Conservation (phyloP, 2,797 vertebrate genomes). For the Luscinia luscinia region DNA sequence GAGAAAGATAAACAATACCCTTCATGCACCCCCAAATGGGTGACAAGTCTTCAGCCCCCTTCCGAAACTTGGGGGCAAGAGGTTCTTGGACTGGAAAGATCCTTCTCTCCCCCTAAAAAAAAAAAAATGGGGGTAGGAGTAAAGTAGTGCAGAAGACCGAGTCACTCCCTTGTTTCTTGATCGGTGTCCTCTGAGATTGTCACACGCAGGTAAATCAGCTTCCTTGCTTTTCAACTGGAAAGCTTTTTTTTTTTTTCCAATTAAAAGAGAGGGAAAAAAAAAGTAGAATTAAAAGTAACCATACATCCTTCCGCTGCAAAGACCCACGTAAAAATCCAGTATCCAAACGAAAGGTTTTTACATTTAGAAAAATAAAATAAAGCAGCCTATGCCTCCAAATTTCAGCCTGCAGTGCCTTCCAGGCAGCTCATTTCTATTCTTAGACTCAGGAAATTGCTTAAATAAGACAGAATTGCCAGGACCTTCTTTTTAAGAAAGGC, state of each 20-base stretch:
- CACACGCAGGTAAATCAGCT: conserved; percentile 52
- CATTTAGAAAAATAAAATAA: conserved; percentile 39
- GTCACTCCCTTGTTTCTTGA: conserved; percentile 23
- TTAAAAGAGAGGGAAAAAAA: not conserved
- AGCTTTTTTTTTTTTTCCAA: not conserved
- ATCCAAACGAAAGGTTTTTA: conserved; percentile 61
- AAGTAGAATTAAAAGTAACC: conserved; percentile 56
- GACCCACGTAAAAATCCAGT: conserved; percentile 38
- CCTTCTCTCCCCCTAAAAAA: not conserved
- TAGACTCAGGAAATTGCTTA: conserved; percentile 79
- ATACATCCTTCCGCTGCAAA: conserved; percentile 28
- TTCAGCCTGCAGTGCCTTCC: conserved; percentile 73
- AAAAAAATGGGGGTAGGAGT: not conserved
- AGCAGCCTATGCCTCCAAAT: conserved; percentile 62
- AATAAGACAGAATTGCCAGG: conserved; percentile 73
- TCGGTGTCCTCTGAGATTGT: conserved; percentile 39
- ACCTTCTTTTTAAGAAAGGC: conserved; percentile 70
- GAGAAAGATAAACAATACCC: not conserved
- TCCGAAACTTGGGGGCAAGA: conserved; percentile 15
- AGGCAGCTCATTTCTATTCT: conserved; percentile 74
- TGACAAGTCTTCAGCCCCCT: conserved; percentile 17
- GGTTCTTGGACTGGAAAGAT: not conserved
- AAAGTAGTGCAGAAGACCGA: conserved; percentile 32
- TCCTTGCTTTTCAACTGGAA: conserved; percentile 20
- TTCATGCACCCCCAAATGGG: conserved; percentile 38